Evolutionary conservation across 1,140 invertebrate genomes (phyloP).

Genomic region (Whitmania pigra): DNA sequence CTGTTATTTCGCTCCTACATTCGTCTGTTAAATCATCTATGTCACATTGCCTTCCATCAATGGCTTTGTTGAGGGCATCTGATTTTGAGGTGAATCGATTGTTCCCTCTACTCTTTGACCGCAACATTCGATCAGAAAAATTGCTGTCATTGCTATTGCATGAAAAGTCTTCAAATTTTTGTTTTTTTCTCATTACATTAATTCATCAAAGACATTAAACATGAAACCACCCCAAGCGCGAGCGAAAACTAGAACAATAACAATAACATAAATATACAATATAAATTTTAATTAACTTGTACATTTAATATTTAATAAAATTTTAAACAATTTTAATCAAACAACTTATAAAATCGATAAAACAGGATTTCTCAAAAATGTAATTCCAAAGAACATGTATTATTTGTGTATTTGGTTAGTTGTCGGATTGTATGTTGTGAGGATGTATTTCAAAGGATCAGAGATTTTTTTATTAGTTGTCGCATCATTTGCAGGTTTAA

Average conservation of each 20-base stretch:
- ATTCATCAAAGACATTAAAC: neutral
- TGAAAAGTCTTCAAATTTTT: constrained; percentile 8
- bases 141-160: neutral
- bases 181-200: constrained; percentile 12
- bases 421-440: too few relatives aligned
- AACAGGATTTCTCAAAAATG: neutral
- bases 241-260: constrained; percentile 7
- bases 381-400: too few relatives aligned
- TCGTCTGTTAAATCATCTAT: neutral
- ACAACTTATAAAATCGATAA: neutral
- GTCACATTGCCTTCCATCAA: neutral
- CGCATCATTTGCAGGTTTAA: too few relatives aligned
- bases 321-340: neutral
- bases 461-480: too few relatives aligned
- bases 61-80: neutral
- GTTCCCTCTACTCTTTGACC: neutral
- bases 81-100: constrained; percentile 4
- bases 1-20: neutral
- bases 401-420: too few relatives aligned
- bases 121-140: too few relatives aligned
- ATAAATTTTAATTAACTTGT: neutral
- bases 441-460: too few relatives aligned
- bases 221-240: neutral
- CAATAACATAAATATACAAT: neutral
- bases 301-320: constrained; percentile 3